phyloP scores from a whole-genome alignment of 2,113 vertebrate genomes.

The pig (Sus scrofa) region DNA sequence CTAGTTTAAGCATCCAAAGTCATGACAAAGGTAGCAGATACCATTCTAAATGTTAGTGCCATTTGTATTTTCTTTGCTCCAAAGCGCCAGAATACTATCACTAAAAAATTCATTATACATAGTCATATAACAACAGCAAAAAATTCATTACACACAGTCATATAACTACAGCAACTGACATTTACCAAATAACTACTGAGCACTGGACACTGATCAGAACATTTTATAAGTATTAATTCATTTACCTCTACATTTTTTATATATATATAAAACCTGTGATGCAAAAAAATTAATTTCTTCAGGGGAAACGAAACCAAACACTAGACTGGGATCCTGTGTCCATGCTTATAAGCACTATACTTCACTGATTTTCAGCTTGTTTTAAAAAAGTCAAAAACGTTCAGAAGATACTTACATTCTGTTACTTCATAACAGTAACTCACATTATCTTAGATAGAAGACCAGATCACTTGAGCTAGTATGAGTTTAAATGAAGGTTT shows the following conservation, averaged over 20 bases:
- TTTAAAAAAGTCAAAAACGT: conserved; percentile 15
- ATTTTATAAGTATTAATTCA: not conserved
- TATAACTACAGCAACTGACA: not conserved
- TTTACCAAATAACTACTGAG: not conserved
- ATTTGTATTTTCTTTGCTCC: conserved; percentile 38
- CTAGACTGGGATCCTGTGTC: not conserved
- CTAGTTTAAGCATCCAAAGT: not conserved
- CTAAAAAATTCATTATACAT: not conserved
- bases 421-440: conserved; percentile 5
- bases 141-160: not conserved
- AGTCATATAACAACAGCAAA: not conserved
- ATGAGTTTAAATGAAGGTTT: conserved; percentile 44
- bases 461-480: not conserved
- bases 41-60: not conserved
- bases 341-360: not conserved
- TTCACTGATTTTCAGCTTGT: not conserved
- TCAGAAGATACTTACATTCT: conserved; percentile 13
- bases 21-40: not conserved
- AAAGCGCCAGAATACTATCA: not conserved
- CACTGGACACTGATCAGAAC: not conserved
- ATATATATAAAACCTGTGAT: not conserved
- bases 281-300: not conserved
- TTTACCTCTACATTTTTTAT: not conserved
- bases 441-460: not conserved
- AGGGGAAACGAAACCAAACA: no score